phyloP scores from a whole-genome alignment of 2,888 invertebrate genomes.

The Xylota sylvarum region DNA sequence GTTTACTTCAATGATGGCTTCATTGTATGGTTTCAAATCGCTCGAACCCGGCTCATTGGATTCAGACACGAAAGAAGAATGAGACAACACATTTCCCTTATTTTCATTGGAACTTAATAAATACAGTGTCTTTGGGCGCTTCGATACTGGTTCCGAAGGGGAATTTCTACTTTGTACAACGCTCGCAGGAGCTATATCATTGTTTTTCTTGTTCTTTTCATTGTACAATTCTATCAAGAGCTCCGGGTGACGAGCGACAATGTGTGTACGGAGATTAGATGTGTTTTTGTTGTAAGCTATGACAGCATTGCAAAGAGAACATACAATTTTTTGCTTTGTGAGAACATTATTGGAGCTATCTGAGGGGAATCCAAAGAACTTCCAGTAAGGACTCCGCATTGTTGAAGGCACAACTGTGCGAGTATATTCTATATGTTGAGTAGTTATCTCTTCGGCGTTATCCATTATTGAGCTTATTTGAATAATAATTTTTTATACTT shows the following conservation, averaged over 20 bases:
- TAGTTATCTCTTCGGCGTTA: slow-evolving; percentile 53
- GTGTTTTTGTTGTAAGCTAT: slow-evolving; percentile 81
- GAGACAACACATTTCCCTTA: slow-evolving; percentile 23
- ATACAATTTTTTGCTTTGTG: slow-evolving; percentile 80
- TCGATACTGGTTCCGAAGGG: slow-evolving; percentile 43
- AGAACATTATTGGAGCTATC: slow-evolving; percentile 79
- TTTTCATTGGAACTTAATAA: slow-evolving; percentile 9
- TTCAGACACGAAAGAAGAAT: slow-evolving; percentile 25
- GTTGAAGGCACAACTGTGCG: slow-evolving; percentile 79
- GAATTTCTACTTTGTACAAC: slow-evolving; percentile 15
- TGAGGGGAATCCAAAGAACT: slow-evolving; percentile 81
- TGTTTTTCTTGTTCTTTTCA: slow-evolving; percentile 67
- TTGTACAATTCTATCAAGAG: slow-evolving; percentile 77
- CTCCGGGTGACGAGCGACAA: slow-evolving; percentile 80
- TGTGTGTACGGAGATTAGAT: slow-evolving; percentile 80
- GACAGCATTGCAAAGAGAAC: slow-evolving; percentile 79
- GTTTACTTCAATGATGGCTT: slow-evolving; percentile 62
- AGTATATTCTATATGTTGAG: slow-evolving; percentile 78
- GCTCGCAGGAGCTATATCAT: slow-evolving; percentile 1
- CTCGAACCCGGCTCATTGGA: slow-evolving; percentile 8
- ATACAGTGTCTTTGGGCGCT: slow-evolving; percentile 50
- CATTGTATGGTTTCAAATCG: slow-evolving; percentile 45
- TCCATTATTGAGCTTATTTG: slow-evolving; percentile 44
- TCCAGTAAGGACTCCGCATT: slow-evolving; percentile 81
- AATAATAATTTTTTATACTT: not conserved